phyloP scores from a whole-genome alignment of 2,888 invertebrate species.

The Coelinius sp. region DNA sequence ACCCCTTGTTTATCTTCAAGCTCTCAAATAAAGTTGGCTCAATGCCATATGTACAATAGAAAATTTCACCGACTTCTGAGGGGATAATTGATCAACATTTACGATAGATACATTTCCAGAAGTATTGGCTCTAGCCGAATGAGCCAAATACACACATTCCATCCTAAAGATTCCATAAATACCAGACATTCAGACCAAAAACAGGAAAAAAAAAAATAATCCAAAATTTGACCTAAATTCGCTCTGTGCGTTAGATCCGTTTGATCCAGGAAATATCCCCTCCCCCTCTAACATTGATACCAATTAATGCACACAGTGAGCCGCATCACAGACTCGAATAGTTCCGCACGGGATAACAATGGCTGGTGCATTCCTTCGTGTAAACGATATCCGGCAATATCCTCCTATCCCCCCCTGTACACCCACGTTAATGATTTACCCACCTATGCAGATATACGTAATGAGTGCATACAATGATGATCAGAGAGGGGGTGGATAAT shows the following conservation, averaged over 20 bases:
- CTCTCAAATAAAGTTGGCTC: neutral
- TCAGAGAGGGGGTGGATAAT: neutral
- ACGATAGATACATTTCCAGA: constrained; percentile 21
- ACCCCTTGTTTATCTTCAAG: neutral
- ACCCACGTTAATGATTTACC: neutral
- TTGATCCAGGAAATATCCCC: too few relatives aligned
- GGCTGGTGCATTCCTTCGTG: neutral
- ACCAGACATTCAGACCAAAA: too few relatives aligned
- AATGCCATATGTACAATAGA: neutral
- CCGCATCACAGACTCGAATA: neutral
- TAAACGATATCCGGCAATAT: neutral
- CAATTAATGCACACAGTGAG: neutral
- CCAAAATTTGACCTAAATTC: neutral
- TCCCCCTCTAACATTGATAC: neutral
- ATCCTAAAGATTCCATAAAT: too few relatives aligned
- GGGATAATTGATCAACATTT: constrained; percentile 1
- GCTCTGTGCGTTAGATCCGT: neutral
- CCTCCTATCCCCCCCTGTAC: neutral
- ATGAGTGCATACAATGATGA: neutral
- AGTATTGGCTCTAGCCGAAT: too few relatives aligned
- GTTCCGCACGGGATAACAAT: neutral
- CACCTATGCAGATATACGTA: neutral
- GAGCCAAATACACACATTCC: too few relatives aligned
- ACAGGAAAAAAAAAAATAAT: constrained; percentile 42
- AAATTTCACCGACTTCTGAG: neutral